Evolutionary conservation across 2,797 vertebrate species (phyloP).

Genomic region (Brachyrhaphis roseni): DNA sequence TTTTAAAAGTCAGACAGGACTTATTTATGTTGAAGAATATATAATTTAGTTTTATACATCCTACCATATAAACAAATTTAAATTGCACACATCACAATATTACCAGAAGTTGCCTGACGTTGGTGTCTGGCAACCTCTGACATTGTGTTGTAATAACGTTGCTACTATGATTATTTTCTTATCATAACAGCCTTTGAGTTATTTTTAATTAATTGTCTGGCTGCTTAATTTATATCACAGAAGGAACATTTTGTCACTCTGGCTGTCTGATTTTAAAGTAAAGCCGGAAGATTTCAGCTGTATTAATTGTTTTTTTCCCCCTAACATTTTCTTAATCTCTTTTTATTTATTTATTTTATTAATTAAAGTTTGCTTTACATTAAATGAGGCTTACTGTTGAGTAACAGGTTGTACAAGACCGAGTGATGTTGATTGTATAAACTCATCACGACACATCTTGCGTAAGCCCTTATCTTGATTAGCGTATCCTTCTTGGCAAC

Average conservation of each 20-base stretch:
- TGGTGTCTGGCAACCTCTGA: background rate
- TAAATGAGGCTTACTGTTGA: background rate
- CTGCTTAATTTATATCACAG: background rate
- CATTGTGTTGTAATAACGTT: background rate
- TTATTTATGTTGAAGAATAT: background rate
- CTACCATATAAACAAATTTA: background rate
- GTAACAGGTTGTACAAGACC: background rate
- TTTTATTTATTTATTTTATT: too few relatives aligned
- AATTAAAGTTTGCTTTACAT: background rate
- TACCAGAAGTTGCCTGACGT: background rate
- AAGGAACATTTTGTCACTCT: background rate
- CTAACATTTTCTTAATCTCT: background rate
- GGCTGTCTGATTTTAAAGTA: background rate
- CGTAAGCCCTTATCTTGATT: constrained; percentile 17
- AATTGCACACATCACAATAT: background rate
- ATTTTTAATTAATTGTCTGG: background rate
- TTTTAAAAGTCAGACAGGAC: background rate
- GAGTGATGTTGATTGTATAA: background rate
- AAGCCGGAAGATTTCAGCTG: background rate
- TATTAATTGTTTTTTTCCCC: background rate
- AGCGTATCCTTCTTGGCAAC: constrained; percentile 54
- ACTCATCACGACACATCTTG: background rate
- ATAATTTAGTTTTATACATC: background rate
- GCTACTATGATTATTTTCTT: background rate
- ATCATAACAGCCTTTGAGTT: background rate